phyloP scores from a whole-genome alignment of 1,140 invertebrate genomes.

The Atopsyche davidsoni region DNA sequence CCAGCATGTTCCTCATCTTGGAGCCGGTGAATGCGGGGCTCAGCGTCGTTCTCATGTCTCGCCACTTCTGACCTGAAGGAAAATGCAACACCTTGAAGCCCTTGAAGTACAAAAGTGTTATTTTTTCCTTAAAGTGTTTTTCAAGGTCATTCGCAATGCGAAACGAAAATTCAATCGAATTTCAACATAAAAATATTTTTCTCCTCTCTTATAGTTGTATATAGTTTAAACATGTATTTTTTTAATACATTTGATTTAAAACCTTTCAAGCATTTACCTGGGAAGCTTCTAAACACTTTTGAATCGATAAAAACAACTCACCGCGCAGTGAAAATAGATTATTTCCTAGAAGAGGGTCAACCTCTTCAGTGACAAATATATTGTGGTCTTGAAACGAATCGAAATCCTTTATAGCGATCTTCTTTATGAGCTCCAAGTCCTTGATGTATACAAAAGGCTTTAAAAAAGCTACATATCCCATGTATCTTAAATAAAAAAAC shows the following conservation, averaged over 20 bases:
- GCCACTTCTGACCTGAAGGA: conserved; percentile 40
- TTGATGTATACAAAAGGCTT: conserved; percentile 45
- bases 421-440: conserved; percentile 56
- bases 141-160: too few relatives aligned
- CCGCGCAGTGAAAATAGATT: conserved; percentile 50
- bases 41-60: conserved; percentile 45
- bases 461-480: conserved; percentile 42
- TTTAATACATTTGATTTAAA: too few relatives aligned
- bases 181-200: too few relatives aligned
- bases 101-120: too few relatives aligned
- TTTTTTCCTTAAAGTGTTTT: too few relatives aligned
- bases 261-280: too few relatives aligned
- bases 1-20: conserved; percentile 48
- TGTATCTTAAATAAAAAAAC: conserved; percentile 39
- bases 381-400: conserved; percentile 56
- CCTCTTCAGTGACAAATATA: conserved; percentile 38
- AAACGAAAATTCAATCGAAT: too few relatives aligned
- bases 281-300: too few relatives aligned
- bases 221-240: too few relatives aligned
- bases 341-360: conserved; percentile 48
- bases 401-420: conserved; percentile 57
- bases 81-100: too few relatives aligned
- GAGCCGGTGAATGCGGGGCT: conserved; percentile 47
- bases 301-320: too few relatives aligned
- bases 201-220: too few relatives aligned